Percentiles rank a stretch among this genome's conserved stretches.
Evolutionary conservation across 2,888 invertebrate genomes (phyloP).

Genomic region (Macrophya annulata): DNA sequence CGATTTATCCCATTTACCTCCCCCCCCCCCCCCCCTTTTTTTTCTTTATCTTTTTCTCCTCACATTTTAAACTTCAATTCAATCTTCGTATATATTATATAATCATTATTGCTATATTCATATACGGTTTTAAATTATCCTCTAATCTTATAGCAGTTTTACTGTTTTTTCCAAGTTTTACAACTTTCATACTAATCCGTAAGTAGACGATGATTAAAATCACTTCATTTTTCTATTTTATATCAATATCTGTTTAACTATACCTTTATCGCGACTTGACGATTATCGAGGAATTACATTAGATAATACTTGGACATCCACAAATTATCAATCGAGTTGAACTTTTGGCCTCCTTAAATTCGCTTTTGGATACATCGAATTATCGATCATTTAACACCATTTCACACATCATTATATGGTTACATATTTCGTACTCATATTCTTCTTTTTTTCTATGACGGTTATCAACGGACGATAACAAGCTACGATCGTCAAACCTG

Average conservation of each 20-base stretch:
- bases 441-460: not conserved
- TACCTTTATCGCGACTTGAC: not conserved
- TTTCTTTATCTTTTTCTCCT: not conserved
- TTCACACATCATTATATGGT: not conserved
- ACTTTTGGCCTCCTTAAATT: not conserved
- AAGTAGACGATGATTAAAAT: not conserved
- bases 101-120: not conserved
- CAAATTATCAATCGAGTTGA: not conserved
- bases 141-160: not conserved
- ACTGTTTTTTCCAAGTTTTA: not conserved
- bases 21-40: not conserved
- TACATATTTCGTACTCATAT: not conserved
- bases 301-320: not conserved
- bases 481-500: not conserved
- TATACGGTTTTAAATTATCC: not conserved
- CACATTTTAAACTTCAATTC: not conserved
- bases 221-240: not conserved
- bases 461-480: not conserved
- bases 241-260: not conserved
- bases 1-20: constrained; percentile 41
- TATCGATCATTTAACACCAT: not conserved
- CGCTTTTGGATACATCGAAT: not conserved
- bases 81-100: not conserved
- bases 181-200: not conserved
- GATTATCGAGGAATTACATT: not conserved